These are phyloP conservation scores for Oncorhynchus gorbuscha DNA, from an alignment of 2,113 vertebrate species.

Conservation along the genomic window DNA sequence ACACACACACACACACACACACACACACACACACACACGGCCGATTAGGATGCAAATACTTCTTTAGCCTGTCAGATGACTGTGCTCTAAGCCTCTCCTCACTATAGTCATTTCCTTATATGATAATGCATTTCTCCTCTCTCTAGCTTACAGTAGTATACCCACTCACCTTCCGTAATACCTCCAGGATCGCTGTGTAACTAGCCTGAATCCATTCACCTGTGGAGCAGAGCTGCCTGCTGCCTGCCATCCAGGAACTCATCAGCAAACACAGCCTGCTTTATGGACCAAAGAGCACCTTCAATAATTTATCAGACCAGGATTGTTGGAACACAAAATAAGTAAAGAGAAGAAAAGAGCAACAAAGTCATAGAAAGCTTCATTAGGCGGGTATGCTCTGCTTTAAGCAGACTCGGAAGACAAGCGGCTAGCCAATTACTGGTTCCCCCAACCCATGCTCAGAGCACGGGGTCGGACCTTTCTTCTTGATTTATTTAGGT, in stretches of 20 bases:
- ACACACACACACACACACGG: slow-evolving; percentile 43
- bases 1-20: slow-evolving; percentile 43
- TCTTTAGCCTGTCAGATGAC: background rate
- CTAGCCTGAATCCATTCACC: slow-evolving; percentile 41
- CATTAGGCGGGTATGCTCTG: slow-evolving; percentile 14
- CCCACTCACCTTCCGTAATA: slow-evolving; percentile 20
- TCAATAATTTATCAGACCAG: slow-evolving; percentile 57
- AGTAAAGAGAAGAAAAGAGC: slow-evolving; percentile 40
- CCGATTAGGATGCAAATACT: slow-evolving; percentile 13
- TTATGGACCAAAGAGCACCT: slow-evolving; percentile 40
- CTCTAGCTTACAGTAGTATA: background rate
- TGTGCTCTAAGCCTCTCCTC: background rate
- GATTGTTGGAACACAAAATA: slow-evolving; percentile 40
- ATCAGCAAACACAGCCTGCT: slow-evolving; percentile 37
- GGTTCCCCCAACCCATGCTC: slow-evolving; percentile 50
- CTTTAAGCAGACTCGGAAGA: slow-evolving; percentile 54
- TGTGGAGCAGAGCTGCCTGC: slow-evolving; percentile 22
- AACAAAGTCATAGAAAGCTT: slow-evolving; percentile 45
- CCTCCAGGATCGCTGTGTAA: slow-evolving; percentile 6
- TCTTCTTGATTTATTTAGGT: slow-evolving; percentile 61
- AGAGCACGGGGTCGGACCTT: slow-evolving; percentile 44
- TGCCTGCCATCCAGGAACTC: slow-evolving; percentile 38
- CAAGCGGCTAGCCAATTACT: slow-evolving; percentile 65
- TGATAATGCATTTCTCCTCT: slow-evolving; percentile 26
- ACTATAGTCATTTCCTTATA: background rate